Conservation (phyloP, 2,888 invertebrate species). For the Onchidella celtica region DNA sequence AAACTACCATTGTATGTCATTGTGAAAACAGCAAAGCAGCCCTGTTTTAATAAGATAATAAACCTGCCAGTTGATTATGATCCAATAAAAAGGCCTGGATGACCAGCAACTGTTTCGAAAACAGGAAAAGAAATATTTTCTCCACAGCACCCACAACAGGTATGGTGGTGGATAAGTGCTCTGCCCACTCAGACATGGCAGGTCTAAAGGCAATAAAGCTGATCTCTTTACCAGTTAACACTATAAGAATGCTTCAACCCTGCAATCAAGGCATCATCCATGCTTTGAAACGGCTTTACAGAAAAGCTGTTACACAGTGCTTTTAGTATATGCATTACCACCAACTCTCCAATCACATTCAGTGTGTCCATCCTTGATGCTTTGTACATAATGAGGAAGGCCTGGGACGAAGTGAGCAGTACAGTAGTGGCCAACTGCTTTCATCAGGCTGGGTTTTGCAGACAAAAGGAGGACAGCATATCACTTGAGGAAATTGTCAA, state of each 20-base stretch:
- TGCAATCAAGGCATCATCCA: not conserved
- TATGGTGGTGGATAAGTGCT: not conserved
- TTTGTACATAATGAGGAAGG: not conserved
- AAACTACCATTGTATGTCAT: constrained; percentile 54
- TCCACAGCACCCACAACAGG: not conserved
- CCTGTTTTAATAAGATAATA: constrained; percentile 47
- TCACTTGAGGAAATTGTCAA: too few species aligned
- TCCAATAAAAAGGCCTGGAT: constrained; percentile 25
- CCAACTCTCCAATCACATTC: not conserved
- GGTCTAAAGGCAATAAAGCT: not conserved
- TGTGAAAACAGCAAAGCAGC: constrained; percentile 48
- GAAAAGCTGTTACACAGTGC: not conserved
- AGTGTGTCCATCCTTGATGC: not conserved
- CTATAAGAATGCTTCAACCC: not conserved
- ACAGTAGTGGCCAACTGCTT: too few species aligned
- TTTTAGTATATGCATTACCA: not conserved
- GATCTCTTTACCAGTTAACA: constrained; percentile 18
- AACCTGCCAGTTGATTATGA: constrained; percentile 34
- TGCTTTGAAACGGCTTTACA: not conserved
- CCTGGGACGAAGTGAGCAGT: too few species aligned
- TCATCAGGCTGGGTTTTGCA: too few species aligned
- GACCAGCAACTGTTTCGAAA: not conserved
- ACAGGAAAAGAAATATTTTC: not conserved
- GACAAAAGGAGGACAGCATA: too few species aligned
- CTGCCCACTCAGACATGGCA: too few species aligned